These are phyloP conservation scores for Bovichtus diacanthus DNA, from an alignment of 2,797 vertebrate genomes.

Conservation along the genomic window DNA sequence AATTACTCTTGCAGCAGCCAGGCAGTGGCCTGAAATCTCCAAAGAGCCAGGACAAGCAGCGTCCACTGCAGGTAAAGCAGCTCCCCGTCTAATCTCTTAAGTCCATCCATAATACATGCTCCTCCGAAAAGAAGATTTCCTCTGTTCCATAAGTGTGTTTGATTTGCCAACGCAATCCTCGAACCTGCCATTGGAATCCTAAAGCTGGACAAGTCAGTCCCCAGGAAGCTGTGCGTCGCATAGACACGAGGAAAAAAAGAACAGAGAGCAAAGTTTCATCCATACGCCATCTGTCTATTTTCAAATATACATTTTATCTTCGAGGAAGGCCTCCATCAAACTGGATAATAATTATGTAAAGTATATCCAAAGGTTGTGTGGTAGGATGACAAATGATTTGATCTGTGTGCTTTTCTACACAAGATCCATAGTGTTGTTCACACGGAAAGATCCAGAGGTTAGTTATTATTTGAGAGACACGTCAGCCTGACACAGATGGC, in stretches of 20 bases:
- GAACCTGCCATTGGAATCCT: slow-evolving; percentile 78
- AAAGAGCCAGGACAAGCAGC: slow-evolving; percentile 99
- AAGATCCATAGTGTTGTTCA: slow-evolving; percentile 43
- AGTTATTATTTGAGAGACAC: slow-evolving; percentile 66
- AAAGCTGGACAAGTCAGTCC: slow-evolving; percentile 71
- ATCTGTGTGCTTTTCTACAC: slow-evolving; percentile 14
- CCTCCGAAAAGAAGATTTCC: slow-evolving; percentile 83
- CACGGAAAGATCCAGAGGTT: slow-evolving; percentile 45
- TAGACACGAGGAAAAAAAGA: slow-evolving; percentile 48
- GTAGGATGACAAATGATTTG: slow-evolving; percentile 23
- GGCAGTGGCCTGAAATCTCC: slow-evolving; percentile 99
- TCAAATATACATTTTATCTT: background rate
- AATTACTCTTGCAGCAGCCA: slow-evolving; percentile 99
- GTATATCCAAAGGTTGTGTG: slow-evolving; percentile 16
- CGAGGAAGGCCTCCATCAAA: slow-evolving; percentile 7
- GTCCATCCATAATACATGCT: slow-evolving; percentile 85
- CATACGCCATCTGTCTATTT: background rate
- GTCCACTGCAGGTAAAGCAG: slow-evolving; percentile 97
- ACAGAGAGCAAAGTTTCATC: slow-evolving; percentile 27
- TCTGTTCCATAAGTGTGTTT: slow-evolving; percentile 86
- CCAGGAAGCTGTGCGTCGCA: slow-evolving; percentile 61
- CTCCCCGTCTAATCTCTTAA: slow-evolving; percentile 84
- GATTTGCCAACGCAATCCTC: slow-evolving; percentile 82
- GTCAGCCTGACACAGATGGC: slow-evolving; percentile 54
- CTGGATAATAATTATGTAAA: slow-evolving; percentile 15